Evolutionary conservation across 2,888 invertebrate species (phyloP).

Genomic region (Leptinotarsa juncta): DNA sequence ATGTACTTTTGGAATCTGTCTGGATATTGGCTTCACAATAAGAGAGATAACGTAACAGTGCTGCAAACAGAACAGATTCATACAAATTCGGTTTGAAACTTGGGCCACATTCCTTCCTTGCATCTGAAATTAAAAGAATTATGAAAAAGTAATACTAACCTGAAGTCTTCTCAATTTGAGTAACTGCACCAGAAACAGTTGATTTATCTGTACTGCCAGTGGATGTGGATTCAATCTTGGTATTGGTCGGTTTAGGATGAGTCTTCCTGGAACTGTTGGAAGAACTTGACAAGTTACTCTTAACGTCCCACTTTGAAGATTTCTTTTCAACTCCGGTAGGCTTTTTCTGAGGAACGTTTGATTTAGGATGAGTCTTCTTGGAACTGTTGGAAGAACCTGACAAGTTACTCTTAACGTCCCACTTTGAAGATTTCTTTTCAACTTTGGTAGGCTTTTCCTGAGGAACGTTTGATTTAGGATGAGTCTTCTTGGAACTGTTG

Average conservation of each 20-base stretch:
- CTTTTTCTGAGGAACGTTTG: not conserved
- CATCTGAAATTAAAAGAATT: not conserved
- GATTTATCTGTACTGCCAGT: not conserved
- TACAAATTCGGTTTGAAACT: too few species aligned
- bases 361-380: not conserved
- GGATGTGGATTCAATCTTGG: not conserved
- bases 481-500: not conserved
- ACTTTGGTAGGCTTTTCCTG: not conserved
- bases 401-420: not conserved
- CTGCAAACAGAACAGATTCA: too few species aligned
- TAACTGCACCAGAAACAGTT: not conserved
- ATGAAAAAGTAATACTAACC: constrained; percentile 12
- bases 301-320: not conserved
- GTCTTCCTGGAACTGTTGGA: not conserved
- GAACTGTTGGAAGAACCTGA: not conserved
- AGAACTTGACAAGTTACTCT: not conserved
- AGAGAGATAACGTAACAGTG: too few species aligned
- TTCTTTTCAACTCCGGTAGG: not conserved
- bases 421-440: not conserved
- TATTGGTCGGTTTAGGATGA: not conserved
- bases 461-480: not conserved
- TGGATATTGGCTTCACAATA: too few species aligned
- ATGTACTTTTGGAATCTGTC: too few species aligned
- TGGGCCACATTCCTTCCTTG: not conserved
- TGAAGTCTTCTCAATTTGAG: not conserved